Base-by-base conservation (phyloP, 2,797 vertebrate species). In the Alca torda region DNA sequence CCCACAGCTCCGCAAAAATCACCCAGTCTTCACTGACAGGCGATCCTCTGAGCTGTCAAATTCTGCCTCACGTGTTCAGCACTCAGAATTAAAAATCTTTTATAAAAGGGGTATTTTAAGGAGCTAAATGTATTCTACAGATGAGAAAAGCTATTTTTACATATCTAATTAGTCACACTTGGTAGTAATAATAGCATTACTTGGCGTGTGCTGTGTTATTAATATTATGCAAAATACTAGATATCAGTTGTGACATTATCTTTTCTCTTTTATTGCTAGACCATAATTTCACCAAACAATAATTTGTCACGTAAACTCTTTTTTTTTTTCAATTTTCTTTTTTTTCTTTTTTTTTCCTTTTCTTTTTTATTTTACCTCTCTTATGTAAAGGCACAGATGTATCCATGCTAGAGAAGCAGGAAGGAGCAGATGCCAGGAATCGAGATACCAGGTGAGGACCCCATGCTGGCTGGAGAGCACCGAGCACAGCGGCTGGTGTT, bases 81-180 rank as follows among this genome's bases (percentile, higher is more conserved):
- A 37, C 21, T 84, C 23, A 59, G 63, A 97, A 97, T 94, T 89
- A 87, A 94, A 77, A 46, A 89, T 64, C 76, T 96, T 93, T 83
- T 94, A 86, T 78, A 92, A 96, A 95, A 87, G 6, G 9, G 46
- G n/a, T 87, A 74, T 95, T 95, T 94, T 94, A 82, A 80, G 93
- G 95, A 88, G 63, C 57, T 94, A 95, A 90, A 92, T 95, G 24
- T 94, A 93, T 84, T 96, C 89, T 59, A 83, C 82, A 78, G 83
- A 77, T 30, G 31, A 57, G 61, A 85, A 95, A 97, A 91, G 76
- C 37, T 88, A 72, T 94, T 87, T 92, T 76, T 57, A 79, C 3
- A 1, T 90, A 77, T 94, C 76, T 95, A 96, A 97, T 97, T 97
- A 98, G 63, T 91, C 94, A 95, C 46, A 43, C n/a, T 94, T 94